Base-by-base conservation (phyloP, 1,140 invertebrate species). In the Leptinotarsa lineolata region DNA sequence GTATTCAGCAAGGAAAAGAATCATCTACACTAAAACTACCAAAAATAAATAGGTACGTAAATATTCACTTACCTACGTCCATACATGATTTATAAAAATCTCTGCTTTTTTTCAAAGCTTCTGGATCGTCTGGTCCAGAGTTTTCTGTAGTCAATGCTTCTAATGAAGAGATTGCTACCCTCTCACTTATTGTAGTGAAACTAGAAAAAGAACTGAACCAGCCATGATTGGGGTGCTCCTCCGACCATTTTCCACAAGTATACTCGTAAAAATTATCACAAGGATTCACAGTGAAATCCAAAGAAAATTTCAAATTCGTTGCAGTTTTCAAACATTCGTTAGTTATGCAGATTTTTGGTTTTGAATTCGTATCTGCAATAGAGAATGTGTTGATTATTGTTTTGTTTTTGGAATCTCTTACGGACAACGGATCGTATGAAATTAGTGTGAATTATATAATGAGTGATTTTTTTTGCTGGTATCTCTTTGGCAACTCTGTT, bases 201-300 rank as follows among this genome's bases (percentile, higher is more conserved):
- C 79, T 80, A 6, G 83, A 84, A 76, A 81, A 89, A 72, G 91
- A 90, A 2, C 87, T 85, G 80, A 92, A 93, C 92, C 92, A 93
- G 63, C 91, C 90, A 80, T 92, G 89, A 3, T 88, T 87, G 0
- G 90, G 90, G 83, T 93, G 92, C 60, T 92, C 89, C 39, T 88
- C 81, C 0, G 87, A 85, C 92, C 92, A 93, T 70, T 89, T 89
- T 6, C 92, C 92, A 76, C 92, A 93, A 2, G 86, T 87, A 72
- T 89, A 90, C 83, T 88, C 78, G 78, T 90, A 90, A 81, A 91
- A 91, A 83, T 91, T 88, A n/a, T 90, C 85, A 73, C 90, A 91
- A 69, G 90, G 90, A 83, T 91, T 83, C 58, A 84, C 88, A 67
- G 82, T 85, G 73, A 79, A 80, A 79, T 91, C 88, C 85, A 91